Conservation (phyloP, 2,888 invertebrate genomes). For the Drosophila lacicola region DNA sequence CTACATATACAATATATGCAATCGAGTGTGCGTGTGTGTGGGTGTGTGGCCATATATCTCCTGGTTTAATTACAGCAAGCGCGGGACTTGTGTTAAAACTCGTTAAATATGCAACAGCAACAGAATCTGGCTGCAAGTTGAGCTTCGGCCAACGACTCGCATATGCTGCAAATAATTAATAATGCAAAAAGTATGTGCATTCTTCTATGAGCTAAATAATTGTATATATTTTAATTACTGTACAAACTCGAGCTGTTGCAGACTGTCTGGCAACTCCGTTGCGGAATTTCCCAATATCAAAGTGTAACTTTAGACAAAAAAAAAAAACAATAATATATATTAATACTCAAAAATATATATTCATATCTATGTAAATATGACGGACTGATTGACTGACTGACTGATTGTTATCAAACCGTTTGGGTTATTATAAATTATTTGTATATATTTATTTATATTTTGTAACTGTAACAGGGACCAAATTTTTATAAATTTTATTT, state of each 20-base stretch:
- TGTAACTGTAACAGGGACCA: no score
- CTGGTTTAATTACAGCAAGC: slow-evolving; percentile 72
- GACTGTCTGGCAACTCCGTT: background rate
- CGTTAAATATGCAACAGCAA: slow-evolving; percentile 60
- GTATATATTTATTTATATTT: background rate
- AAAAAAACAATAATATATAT: no score
- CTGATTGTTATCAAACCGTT: background rate
- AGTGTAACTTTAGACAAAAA: no score
- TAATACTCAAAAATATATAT: no score
- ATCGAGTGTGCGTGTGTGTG: background rate
- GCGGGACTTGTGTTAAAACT: slow-evolving; percentile 64
- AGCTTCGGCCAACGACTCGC: slow-evolving; percentile 44
- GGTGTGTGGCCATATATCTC: slow-evolving; percentile 40
- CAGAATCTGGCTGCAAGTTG: slow-evolving; percentile 14
- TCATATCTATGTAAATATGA: no score
- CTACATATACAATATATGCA: slow-evolving; percentile 24
- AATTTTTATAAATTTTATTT: no score
- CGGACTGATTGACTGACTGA: no score
- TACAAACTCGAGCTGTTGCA: background rate
- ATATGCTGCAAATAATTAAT: slow-evolving; percentile 39
- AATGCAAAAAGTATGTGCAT: slow-evolving; percentile 3
- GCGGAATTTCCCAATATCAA: no score
- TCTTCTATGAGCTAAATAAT: background rate
- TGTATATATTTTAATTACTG: background rate
- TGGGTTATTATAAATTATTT: background rate